A percentile compares a stretch with the other conserved stretches of the same genome.
These are phyloP conservation scores for Pecten maximus DNA, from an alignment of 2,888 invertebrate genomes.

Conservation along the genomic window DNA sequence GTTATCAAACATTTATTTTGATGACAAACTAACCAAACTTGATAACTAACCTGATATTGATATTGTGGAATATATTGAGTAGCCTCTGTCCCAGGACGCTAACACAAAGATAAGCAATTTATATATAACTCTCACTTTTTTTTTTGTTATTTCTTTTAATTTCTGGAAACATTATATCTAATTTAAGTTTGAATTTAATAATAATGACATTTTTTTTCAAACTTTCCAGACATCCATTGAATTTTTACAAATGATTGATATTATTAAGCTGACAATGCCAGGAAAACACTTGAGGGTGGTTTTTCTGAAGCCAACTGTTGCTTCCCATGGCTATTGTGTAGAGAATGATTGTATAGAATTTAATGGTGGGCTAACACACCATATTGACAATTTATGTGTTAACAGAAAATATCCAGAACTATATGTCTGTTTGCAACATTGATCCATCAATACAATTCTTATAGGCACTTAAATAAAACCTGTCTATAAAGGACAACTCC, in stretches of 20 bases:
- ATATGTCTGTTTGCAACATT: not conserved
- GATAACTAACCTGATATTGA: not conserved
- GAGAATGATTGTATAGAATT: not conserved
- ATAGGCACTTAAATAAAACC: no score
- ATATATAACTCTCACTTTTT: no score
- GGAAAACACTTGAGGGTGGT: not conserved
- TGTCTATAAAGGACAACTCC: no score
- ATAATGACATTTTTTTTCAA: no score
- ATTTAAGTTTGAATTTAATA: not conserved
- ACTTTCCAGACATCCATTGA: no score
- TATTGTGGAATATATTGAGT: not conserved
- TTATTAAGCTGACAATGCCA: not conserved
- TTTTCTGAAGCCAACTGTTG: not conserved
- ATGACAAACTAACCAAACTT: not conserved
- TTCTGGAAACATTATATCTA: not conserved
- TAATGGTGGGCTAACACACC: not conserved
- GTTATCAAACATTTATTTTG: not conserved
- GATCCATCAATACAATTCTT: not conserved
- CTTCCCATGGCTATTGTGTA: not conserved
- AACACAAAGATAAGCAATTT: not conserved
- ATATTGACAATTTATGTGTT: slow-evolving; percentile 14
- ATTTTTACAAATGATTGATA: not conserved
- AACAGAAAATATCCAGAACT: not conserved
- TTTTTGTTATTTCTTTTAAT: not conserved
- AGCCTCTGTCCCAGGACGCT: not conserved